Conservation (phyloP, 2,888 invertebrate genomes). For the Euplagia quadripunctaria region DNA sequence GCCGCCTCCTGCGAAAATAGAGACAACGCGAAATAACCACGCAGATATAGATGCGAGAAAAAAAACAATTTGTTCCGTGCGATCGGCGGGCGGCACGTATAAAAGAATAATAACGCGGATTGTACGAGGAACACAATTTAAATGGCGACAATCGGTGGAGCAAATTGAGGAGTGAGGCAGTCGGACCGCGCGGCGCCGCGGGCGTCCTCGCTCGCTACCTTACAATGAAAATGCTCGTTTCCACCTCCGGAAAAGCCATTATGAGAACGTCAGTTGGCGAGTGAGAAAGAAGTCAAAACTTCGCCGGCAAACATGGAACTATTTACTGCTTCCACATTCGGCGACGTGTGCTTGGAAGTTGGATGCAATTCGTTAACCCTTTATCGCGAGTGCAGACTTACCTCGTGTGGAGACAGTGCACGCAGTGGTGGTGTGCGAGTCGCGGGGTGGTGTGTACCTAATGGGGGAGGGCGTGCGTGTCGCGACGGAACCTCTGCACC, state of each 20-base stretch:
- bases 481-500: conserved; percentile 56
- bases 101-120: conserved; percentile 79
- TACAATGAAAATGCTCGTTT: conserved; percentile 66
- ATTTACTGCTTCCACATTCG: conserved; percentile 81
- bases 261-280: conserved; percentile 77
- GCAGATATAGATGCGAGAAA: conserved; percentile 58
- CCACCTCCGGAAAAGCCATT: conserved; percentile 71
- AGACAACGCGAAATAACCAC: conserved; percentile 69
- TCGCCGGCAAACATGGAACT: conserved; percentile 79
- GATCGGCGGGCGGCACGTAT: conserved; percentile 58
- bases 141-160: conserved; percentile 77
- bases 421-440: conserved; percentile 38
- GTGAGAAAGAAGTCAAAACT: conserved; percentile 83
- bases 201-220: conserved; percentile 59
- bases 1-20: conserved; percentile 71
- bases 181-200: conserved; percentile 60
- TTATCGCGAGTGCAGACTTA: conserved; percentile 74
- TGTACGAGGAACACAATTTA: conserved; percentile 79
- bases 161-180: conserved; percentile 65
- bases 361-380: conserved; percentile 84
- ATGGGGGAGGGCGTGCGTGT: conserved; percentile 49
- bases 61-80: conserved; percentile 62
- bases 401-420: conserved; percentile 52
- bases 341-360: conserved; percentile 81
- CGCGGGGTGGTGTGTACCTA: conserved; percentile 33